Base-by-base conservation (phyloP, 2,797 vertebrate genomes). In the Hipposideros larvatus region DNA sequence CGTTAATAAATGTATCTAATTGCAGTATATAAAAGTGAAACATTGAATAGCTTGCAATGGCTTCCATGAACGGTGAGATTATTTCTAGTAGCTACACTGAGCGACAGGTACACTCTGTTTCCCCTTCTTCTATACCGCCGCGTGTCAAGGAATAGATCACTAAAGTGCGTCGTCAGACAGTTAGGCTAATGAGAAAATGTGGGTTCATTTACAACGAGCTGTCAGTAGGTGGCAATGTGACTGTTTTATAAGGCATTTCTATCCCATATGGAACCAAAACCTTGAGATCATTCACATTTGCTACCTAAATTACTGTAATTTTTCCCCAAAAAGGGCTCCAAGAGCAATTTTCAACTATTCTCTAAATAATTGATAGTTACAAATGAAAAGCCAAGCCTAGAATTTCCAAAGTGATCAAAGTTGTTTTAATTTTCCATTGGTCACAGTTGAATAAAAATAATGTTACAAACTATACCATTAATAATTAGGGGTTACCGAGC, bases 151-250 rank as follows among this genome's bases (percentile, higher is more conserved):
- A 87, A 95, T 80, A 94, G 66, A 96, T 90, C 61, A 66, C 95
- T 86, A 95, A 98, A 97, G 74, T 94, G 3, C 63, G 82, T n/a
- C 96, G 78, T 95, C 95, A 96, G 87, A 46, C 61, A 83, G 77
- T 70, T 68, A 61, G 71, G 91, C 85, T 98, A 94, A 97, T 96
- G 93, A 95, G 95, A 96, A 98, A 97, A 73, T 41, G 88, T 86
- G 77, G 87, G 53, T 79, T 94, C 97, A 97, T 97, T 98, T 98
- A 89, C 98, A 96, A 98, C 96, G 96, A 98, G 4, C 80, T 97
- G 98, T 98, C 99, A 98, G 98, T 98, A 99, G 98, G 98, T 99
- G 98, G 99, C 99, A 98, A 98, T 99, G 98, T 99, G 97, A 98
- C 98, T 98, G 22, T 98, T 98, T 98, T 98, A 96, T 94, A 98